Base-by-base conservation (phyloP, 2,888 invertebrate species). In the Lithodes maja region DNA sequence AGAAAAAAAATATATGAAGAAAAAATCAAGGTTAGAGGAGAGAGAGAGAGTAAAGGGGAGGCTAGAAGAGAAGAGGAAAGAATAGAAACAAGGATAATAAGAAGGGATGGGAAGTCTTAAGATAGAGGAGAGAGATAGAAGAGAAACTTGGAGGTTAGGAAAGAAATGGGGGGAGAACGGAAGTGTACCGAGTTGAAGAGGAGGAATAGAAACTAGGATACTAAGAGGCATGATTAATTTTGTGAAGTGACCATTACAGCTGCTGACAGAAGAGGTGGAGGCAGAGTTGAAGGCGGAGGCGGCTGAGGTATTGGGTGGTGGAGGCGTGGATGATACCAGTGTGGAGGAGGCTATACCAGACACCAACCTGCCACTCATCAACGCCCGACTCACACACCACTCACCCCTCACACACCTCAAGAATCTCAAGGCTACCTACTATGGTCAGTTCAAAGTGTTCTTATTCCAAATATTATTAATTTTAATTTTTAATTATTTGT, bases 341-440 rank as follows among this genome's bases (percentile, higher is more conserved):
- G n/a, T 87, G 80, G 92, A 94, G 92, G 92, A 92, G 2, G 50
- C 92, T 88, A 71, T 91, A 68, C 91, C 92, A 1, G 89, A 91
- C 12, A 85, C 92, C 17, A 92, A 93, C 91, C 92, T 95, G 7
- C 94, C 94, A 1, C 92, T 94, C 83, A 94, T 96, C 90, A 94
- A 95, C 92, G 95, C 95, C 1, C 94, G 96, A 92, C 94, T 96
- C 81, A 93, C 94, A 15, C 95, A 95, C 93, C 96, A 96, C 93
- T 95, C 96, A 91, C 95, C 96, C 55, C 94, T 96, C 1, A 94
- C 96, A 77, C 95, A 96, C 52, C 93, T 97, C 82, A 95, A 95
- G 93, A 95, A 96, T 93, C 94, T 97, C 53, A 96, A 96, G 95
- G 95, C 96, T 0, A 96, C 95, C 93, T 95, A 95, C 92, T 96